Conservation (phyloP, 1,140 invertebrate species). For the Leptoteleia sp. region DNA sequence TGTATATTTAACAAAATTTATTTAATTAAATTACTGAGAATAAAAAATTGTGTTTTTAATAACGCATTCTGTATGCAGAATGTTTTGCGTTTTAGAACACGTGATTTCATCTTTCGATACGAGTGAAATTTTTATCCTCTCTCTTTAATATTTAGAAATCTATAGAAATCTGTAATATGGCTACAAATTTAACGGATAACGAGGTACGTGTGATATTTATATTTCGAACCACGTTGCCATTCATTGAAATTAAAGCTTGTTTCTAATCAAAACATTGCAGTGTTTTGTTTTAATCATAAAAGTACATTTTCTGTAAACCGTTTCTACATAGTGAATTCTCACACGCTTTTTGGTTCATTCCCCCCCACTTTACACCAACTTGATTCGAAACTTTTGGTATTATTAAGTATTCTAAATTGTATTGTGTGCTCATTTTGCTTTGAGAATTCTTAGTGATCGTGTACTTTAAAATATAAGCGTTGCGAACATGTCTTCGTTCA, state of each 20-base stretch:
- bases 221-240: background rate
- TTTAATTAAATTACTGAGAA: too few relatives aligned
- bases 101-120: too few relatives aligned
- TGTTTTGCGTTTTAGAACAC: too few relatives aligned
- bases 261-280: background rate
- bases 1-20: too few relatives aligned
- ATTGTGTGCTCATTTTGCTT: background rate
- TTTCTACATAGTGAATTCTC: conserved; percentile 12
- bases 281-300: conserved; percentile 6
- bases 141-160: too few relatives aligned
- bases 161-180: too few relatives aligned
- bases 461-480: background rate
- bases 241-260: background rate
- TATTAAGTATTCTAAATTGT: conserved; percentile 1
- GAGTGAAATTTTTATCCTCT: too few relatives aligned
- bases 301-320: conserved; percentile 21
- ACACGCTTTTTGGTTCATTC: conserved; percentile 9
- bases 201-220: conserved; percentile 25
- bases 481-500: conserved; percentile 24
- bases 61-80: too few relatives aligned
- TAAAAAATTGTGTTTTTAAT: too few relatives aligned
- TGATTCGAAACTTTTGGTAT: too few relatives aligned
- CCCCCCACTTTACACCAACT: too few relatives aligned
- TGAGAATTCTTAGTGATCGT: background rate
- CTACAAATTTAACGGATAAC: conserved; percentile 25